Base-by-base conservation (phyloP, 2,888 invertebrate species). In the Athalia circularis region DNA sequence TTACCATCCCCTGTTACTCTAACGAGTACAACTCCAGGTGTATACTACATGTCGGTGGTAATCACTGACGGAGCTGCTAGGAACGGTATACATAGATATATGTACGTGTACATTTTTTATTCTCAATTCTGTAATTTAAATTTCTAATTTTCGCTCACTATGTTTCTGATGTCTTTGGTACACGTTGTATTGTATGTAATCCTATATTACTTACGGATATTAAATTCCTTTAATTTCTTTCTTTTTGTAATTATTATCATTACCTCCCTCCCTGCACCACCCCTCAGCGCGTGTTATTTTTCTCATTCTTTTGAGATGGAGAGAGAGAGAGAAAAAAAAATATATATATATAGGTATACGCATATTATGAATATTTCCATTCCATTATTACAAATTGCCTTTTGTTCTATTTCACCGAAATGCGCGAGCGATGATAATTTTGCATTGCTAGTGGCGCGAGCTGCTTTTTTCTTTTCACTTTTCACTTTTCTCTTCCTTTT, bases 211-310 rank as follows among this genome's bases (percentile, higher is more conserved):
- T 29, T 29, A 29, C 29, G 29, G 0, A 29, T 2, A 29, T 29
- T 29, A 29, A 29, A 29, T 29, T 29, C 29, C 29, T 29, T 29
- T 29, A 29, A 29, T 77, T 84, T 83, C 86, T 87, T 87, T 86
- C 85, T 85, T 85, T 85, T 13, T 5, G 1, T 45, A 6, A 45
- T 59, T 59, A 59, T 45, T 72, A 13, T n/a, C 5, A 54, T 6
- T 54, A 4, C 54, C 11, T 7, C 4, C 7, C 6, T 6, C 11
- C 54, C n/a, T 29, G 1, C 54, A 54, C 54, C 54, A 7, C n/a
- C n/a, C n/a, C n/a, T 54, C 4, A n/a, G 7, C n/a, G 9, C n/a
- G 54, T 11, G 9, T 54, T 54, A 11, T 54, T 54, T n/a, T 11
- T n/a, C 9, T 4, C 54, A 9, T n/a, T 54, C 54, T n/a, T 7